phyloP scores from a whole-genome alignment of 2,113 vertebrate genomes.

The Hucho hucho region DNA sequence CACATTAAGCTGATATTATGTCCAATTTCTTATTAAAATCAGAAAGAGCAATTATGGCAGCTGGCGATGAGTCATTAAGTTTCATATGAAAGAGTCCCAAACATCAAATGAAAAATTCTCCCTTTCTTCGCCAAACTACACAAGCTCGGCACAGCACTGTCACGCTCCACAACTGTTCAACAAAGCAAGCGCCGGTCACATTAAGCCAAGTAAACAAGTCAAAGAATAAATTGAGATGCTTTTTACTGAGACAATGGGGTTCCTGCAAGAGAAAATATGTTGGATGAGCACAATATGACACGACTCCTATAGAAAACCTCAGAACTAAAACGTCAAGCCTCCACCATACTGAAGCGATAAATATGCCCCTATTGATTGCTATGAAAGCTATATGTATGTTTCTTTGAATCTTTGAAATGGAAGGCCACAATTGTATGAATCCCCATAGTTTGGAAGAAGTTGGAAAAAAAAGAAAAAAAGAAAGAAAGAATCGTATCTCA shows the following conservation, averaged over 20 bases:
- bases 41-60: conserved; percentile 76
- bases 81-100: conserved; percentile 60
- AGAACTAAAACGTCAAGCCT: conserved; percentile 33
- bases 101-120: conserved; percentile 66
- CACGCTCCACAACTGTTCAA: conserved; percentile 64
- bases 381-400: conserved; percentile 52
- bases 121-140: conserved; percentile 55
- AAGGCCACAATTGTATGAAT: conserved; percentile 35
- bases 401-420: conserved; percentile 37
- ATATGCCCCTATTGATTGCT: conserved; percentile 54
- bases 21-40: conserved; percentile 75
- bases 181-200: conserved; percentile 64
- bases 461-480: too few relatives aligned
- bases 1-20: conserved; percentile 72
- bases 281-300: conserved; percentile 55
- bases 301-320: conserved; percentile 54
- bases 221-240: conserved; percentile 67
- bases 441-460: not conserved
- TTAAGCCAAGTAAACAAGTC: conserved; percentile 70
- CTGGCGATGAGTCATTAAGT: conserved; percentile 71
- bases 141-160: conserved; percentile 53
- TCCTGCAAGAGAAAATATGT: conserved; percentile 66
- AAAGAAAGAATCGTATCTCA: too few relatives aligned
- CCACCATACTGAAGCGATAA: conserved; percentile 44
- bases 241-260: conserved; percentile 69